Evolutionary conservation across 2,113 vertebrate genomes (phyloP), one percentile per base, ranked within the genome.

Genomic region (Theristicus caerulescens): DNA sequence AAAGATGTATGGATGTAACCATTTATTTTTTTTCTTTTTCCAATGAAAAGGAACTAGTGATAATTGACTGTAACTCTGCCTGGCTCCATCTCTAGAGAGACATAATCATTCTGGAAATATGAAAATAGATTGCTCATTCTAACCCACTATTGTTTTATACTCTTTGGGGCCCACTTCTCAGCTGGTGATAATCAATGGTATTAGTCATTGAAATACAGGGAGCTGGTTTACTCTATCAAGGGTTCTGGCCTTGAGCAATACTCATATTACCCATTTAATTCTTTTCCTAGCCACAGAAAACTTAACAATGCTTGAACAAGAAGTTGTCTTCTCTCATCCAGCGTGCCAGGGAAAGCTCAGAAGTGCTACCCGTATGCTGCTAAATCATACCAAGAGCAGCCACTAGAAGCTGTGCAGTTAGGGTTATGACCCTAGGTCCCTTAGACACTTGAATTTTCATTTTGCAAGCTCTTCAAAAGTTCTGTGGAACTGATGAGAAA

Each of bases 81-180:
- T 91, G 61, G n/a, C n/a, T 94, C 46, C 46, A 77, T 87, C 91
- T 85, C 95, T 84, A 69, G 85, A 95, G 95, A 95, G 82, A 89
- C 87, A 94, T 96, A 91, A 94, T 92, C 85, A 96, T 92, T 92
- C 65, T 94, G 90, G 89, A 91, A 91, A 96, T 96, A 96, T 94
- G 94, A 95, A 96, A 97, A 97, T 94, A 96, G 94, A 94, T 95
- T 96, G 88, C 86, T 95, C 76, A 47, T 90, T 94, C 82, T 90
- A 90, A 95, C 77, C 86, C 55, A 77, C 94, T 96, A 82, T 94
- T 96, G 91, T 96, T 91, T 80, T 94, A 81, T 69, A 90, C 67
- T 81, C 92, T 87, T 97, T 66, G 64, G 90, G 82, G 83, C 47
- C 83, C 76, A 66, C 85, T 93, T 90, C 87, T 96, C 87, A 84